Evolutionary conservation across 2,797 vertebrate genomes (phyloP), one percentile per base, ranked within the genome.

Genomic region (Oreochromis grahami): DNA sequence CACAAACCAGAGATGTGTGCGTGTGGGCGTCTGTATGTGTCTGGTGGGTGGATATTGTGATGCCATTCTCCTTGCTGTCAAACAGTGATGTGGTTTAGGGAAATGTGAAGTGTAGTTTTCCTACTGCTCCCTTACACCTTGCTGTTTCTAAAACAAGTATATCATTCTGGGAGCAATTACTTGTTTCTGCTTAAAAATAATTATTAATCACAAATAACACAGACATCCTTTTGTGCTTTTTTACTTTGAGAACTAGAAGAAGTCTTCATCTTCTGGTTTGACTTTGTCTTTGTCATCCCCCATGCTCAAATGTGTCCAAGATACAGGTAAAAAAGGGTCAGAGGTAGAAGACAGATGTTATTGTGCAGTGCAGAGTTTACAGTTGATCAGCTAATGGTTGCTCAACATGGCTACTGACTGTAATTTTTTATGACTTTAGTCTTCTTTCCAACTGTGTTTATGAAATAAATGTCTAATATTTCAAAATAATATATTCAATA

Each of bases 351-450:
- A 72, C 52, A 17, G n/a, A 41, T 88, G 83, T 85, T 91, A 85
- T 81, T 82, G 72, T 89, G 79, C 38, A 84, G 77, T 76, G 77
- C 78, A 83, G 68, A 78, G 80, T 85, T 90, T 89, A 55, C 45
- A 82, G 79, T 88, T 80, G 48, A 85, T 90, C 78, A 26, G 53
- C 60, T 83, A 5, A 84, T 93, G 86, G 90, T 82, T 80, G 82
- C 93, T 93, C 87, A 92, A 93, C 86, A 82, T 90, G 88, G 86
- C 32, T 86, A 92, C 82, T 32, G 79, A 77, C n/a, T 79, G 72
- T 34, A 85, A 52, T 78, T 86, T 89, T 85, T 86, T 24, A 55
- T 79, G 77, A 85, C 87, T 76, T 87, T 87, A 38, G 53, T 26
- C 15, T 82, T 88, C 51, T 84, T 83, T 85, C 34, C 13, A 19